Conservation (phyloP, 2,797 vertebrate species). For the Anguilla anguilla region DNA sequence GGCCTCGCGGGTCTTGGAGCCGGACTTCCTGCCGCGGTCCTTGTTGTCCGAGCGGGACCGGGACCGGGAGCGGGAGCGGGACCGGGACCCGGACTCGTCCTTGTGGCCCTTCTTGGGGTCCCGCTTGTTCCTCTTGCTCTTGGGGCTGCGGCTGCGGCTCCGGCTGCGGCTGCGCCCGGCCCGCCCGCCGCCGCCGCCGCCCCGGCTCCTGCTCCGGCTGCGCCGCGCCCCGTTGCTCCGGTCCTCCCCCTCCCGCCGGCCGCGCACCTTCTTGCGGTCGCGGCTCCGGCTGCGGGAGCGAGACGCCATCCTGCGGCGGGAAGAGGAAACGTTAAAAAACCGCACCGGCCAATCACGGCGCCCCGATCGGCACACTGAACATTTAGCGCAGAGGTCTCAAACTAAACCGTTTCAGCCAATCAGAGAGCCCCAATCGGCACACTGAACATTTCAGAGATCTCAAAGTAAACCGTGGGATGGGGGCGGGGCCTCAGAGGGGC, state of each 20-base stretch:
- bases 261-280: slow-evolving; percentile 81
- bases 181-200: slow-evolving; percentile 37
- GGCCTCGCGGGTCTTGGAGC: slow-evolving; percentile 72
- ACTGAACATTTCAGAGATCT: neutral
- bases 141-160: slow-evolving; percentile 70
- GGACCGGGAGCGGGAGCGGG: slow-evolving; percentile 71
- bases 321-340: neutral
- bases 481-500: neutral
- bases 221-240: slow-evolving; percentile 71
- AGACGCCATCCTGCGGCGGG: slow-evolving; percentile 77
- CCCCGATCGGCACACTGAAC: neutral
- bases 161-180: slow-evolving; percentile 74
- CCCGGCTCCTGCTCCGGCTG: slow-evolving; percentile 61
- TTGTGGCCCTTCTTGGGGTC: slow-evolving; percentile 79
- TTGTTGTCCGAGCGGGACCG: slow-evolving; percentile 76
- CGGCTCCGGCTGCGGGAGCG: slow-evolving; percentile 82
- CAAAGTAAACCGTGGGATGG: too few relatives aligned
- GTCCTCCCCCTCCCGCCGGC: slow-evolving; percentile 76
- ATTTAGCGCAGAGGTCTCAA: neutral
- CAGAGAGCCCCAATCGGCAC: neutral
- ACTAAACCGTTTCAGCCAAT: neutral
- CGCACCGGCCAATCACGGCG: neutral
- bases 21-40: slow-evolving; percentile 74
- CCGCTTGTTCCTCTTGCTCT: slow-evolving; percentile 80
- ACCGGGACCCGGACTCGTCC: slow-evolving; percentile 71